These are phyloP conservation scores for Python bivittatus DNA, from an alignment of 2,113 vertebrate genomes.

Conservation along the genomic window DNA sequence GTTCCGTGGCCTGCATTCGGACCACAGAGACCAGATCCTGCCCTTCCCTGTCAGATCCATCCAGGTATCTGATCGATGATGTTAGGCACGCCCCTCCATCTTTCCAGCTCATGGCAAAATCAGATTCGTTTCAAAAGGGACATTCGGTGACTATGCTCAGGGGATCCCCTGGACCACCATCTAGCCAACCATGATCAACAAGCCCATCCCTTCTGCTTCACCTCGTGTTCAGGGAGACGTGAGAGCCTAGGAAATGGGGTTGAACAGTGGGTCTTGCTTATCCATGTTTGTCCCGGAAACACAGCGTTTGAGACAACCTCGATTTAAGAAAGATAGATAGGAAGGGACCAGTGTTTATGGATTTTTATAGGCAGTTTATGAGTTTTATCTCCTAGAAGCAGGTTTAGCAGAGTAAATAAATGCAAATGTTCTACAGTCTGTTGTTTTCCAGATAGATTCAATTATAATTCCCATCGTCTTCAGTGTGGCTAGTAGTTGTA, in stretches of 20 bases:
- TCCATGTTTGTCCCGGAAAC: neutral
- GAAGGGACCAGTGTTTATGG: neutral
- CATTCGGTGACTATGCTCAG: too few species aligned
- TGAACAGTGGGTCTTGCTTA: neutral
- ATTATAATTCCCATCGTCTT: neutral
- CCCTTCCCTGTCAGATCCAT: neutral
- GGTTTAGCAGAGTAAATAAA: neutral
- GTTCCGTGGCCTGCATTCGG: neutral
- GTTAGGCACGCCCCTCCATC: neutral
- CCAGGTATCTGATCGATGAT: neutral
- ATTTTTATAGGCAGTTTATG: neutral
- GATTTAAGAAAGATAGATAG: neutral
- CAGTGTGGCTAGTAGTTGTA: neutral
- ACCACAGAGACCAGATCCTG: neutral
- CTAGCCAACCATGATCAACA: neutral
- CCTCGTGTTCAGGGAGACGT: neutral
- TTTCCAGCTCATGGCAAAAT: neutral
- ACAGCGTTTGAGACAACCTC: neutral
- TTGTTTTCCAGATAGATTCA: neutral
- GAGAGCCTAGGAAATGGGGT: neutral
- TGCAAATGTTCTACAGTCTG: neutral
- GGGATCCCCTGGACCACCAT: too few species aligned
- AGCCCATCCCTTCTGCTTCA: neutral
- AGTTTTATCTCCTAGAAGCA: neutral
- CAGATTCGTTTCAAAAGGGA: neutral